Conservation (phyloP, 2,888 invertebrate species). For the Seladonia tumulorum region DNA sequence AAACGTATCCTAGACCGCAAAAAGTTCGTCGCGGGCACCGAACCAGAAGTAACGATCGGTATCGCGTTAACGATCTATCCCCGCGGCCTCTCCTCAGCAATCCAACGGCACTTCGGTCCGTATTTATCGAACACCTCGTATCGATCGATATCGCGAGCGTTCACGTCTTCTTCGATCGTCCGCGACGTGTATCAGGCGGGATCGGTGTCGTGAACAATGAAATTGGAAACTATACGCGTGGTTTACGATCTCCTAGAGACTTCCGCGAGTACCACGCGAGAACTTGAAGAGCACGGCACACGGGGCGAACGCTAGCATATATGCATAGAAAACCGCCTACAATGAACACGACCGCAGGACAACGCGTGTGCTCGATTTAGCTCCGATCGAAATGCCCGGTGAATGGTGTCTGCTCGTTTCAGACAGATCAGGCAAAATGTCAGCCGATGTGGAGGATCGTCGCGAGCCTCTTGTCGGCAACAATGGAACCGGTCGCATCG, state of each 20-base stretch:
- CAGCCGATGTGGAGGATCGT: slow-evolving; percentile 43
- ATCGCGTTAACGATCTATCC: neutral
- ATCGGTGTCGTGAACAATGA: slow-evolving; percentile 34
- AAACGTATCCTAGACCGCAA: neutral
- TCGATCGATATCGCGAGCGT: slow-evolving; percentile 12
- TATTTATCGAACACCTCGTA: slow-evolving; percentile 1
- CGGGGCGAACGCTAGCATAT: neutral
- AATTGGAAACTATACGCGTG: slow-evolving; percentile 60
- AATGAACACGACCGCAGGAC: neutral
- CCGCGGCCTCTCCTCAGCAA: neutral
- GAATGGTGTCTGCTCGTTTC: slow-evolving; percentile 24
- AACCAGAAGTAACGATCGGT: neutral
- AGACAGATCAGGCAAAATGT: slow-evolving; percentile 19
- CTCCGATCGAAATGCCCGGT: slow-evolving; percentile 17
- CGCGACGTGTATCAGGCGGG: slow-evolving; percentile 22
- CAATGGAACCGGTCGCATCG: slow-evolving; percentile 48
- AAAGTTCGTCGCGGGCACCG: too few species aligned
- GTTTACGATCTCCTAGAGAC: slow-evolving; percentile 31
- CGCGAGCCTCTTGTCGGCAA: slow-evolving; percentile 23
- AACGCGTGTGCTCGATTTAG: neutral
- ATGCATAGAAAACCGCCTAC: slow-evolving; percentile 11
- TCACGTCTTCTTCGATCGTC: slow-evolving; percentile 32
- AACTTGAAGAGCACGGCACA: neutral
- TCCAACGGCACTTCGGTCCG: too few species aligned
- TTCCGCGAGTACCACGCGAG: slow-evolving; percentile 15